Base-by-base conservation (phyloP, 2,888 invertebrate genomes). In the Nysson spinosus region DNA sequence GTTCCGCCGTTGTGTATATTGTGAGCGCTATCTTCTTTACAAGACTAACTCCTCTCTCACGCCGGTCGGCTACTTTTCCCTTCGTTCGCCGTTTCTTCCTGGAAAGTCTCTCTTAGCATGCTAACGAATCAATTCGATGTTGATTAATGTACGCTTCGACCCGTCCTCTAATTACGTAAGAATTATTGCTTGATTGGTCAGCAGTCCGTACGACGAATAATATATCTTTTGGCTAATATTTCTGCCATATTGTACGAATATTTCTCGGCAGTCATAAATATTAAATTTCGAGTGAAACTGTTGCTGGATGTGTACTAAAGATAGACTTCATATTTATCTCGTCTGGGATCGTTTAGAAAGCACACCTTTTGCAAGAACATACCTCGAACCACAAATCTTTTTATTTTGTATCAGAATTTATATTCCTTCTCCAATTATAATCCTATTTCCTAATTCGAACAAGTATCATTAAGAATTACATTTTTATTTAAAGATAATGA, bases 51-150 rank as follows among this genome's bases (percentile, higher is more conserved):
- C 49, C 20, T 16, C 28, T 44, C 17, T n/a, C 49, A 39, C 24
- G 17, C 37, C 46, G 35, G 14, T 28, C 19, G 34, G 47, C 50
- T 12, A 20, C 26, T 35, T 34, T 34, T 55, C 57, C 19, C 50
- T 40, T 30, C 26, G 16, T 22, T 39, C 32, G 37, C 35, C 40
- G 32, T 46, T 65, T 42, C 64, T 60, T 52, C 46, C 54, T 43
- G 40, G 54, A 70, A 69, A 63, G 66, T 65, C 62, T 64, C 67
- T 72, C 72, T 79, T 75, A 71, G 75, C 75, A 62, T 55, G 79
- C 78, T 80, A 80, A 82, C 83, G 77, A 83, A 83, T 85, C 83
- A 83, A 84, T 84, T 81, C 75, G 69, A 80, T 81, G 73, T 78
- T 81, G 82, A 83, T 83, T 78, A 82, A 84, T 83, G 80, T 65